A percentile compares a stretch with the other conserved stretches of the same genome.
phyloP scores from a whole-genome alignment of 2,797 vertebrate species.

The Clarias laeviceps region DNA sequence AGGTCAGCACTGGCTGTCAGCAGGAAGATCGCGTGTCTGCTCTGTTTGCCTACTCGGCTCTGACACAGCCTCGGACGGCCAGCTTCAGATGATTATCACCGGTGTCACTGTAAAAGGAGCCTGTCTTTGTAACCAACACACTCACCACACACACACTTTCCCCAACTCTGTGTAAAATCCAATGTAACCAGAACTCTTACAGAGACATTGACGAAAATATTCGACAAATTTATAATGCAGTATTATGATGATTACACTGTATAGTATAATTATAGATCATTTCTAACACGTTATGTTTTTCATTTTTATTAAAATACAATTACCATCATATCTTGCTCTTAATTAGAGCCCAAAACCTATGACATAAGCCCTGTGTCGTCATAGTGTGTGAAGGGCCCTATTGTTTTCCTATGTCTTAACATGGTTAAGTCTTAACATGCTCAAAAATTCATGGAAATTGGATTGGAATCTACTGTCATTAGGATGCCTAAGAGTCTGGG shows the following conservation, averaged over 20 bases:
- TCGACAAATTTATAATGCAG: not conserved
- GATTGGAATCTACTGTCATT: too few species aligned
- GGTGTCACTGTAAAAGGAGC: constrained; percentile 73
- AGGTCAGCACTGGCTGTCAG: constrained; percentile 74
- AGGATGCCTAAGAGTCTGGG: too few species aligned
- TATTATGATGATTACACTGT: not conserved
- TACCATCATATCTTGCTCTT: not conserved
- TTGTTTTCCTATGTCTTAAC: too few species aligned
- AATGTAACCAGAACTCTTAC: not conserved
- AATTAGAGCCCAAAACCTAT: too few species aligned
- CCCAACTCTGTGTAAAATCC: not conserved
- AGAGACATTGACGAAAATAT: not conserved
- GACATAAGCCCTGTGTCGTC: too few species aligned
- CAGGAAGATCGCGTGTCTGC: constrained; percentile 64
- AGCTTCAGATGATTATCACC: constrained; percentile 78
- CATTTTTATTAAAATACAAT: not conserved
- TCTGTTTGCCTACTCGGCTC: constrained; percentile 62
- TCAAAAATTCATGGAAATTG: too few species aligned
- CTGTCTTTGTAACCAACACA: constrained; percentile 70
- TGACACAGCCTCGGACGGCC: constrained; percentile 61
- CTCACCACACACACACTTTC: constrained; percentile 48
- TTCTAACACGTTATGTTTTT: not conserved
- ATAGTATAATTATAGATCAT: not conserved
- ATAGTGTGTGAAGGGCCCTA: too few species aligned
- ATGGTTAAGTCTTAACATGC: too few species aligned